Base-by-base conservation (phyloP, 2,888 invertebrate species). In the Andrena camellia region DNA sequence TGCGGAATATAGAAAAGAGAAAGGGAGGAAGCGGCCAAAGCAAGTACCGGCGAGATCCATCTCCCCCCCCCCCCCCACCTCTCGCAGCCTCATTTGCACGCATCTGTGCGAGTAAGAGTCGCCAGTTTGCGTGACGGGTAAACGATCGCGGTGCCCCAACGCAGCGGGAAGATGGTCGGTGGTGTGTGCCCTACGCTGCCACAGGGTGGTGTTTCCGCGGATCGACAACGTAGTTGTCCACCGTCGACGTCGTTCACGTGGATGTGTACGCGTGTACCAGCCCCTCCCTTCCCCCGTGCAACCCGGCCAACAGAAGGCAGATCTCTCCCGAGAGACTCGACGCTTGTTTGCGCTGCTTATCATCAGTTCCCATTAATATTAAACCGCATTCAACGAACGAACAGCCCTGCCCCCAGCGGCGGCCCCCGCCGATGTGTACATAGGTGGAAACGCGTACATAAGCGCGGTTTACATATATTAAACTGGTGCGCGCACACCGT, bases 331-430 rank as follows among this genome's bases (percentile, higher is more conserved):
- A 92, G 94, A 94, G 94, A 93, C 92, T 93, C 93, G 92, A 92
- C 93, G 94, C 94, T 94, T 94, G 94, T 94, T 94, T 94, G 94
- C 94, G 92, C 93, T 94, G 94, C 94, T 94, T 94, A 94, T 94
- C 94, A 93, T 94, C 94, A 93, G 93, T 92, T 93, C 93, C 93
- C 94, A 94, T 94, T 94, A 94, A 94, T 94, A 94, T 94, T 94
- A 94, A 94, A 94, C 94, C 94, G 93, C 94, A 94, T 94, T 94
- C 94, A 94, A 90, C 93, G 93, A 92, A 92, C 92, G 91, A 91
- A 91, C 57, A 57, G 92, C 91, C 92, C 91, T 80, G 81, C 83
- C 86, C 83, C 68, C 57, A 68, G 79, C 78, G 80, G 79, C 84
- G 85, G 88, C 79, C 84, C 74, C 80, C 74, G 63, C 72, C 89